Base-by-base conservation (phyloP, 2,797 vertebrate species). In the Phoebastria nigripes region DNA sequence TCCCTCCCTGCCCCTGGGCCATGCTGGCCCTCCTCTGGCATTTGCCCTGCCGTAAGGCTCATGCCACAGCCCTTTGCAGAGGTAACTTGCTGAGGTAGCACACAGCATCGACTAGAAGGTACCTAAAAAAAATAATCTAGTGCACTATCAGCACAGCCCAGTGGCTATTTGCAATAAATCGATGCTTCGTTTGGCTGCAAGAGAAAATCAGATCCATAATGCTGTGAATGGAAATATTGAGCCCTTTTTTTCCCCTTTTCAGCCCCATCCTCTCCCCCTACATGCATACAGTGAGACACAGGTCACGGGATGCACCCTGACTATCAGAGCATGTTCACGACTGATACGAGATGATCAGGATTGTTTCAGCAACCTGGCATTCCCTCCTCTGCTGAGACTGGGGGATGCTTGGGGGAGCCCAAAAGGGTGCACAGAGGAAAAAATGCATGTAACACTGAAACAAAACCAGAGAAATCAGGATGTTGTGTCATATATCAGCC, bases 281-380 rank as follows among this genome's bases (percentile, higher is more conserved):
- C 15, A 12, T 21, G 39, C 46, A 29, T 37, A 7, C 17, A 1
- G 6, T 52, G 46, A 85, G 47, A 54, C 28, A 25, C 20, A n/a
- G 59, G 41, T 25, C 58, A 47, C 0, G 1, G 63, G 12, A 8
- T 11, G 9, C 37, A 18, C n/a, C n/a, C 56, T 70, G 72, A 41
- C 42, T 41, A 2, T 52, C 52, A 59, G 41, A 70, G 21, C 33
- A 25, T 0, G 0, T 24, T 71, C 31, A 22, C 0, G 1, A 49
- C 20, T 41, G 62, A 8, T 33, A 33, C 0, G 1, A n/a, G 24
- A 26, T 28, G 26, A 15, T 17, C 0, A 0, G 26, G 24, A 79
- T 61, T 58, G 22, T 49, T 93, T 82, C 61, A 71, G 18, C n/a
- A 62, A 9, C 31, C 56, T 42, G 37, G 10, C 46, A 52, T 52